Base-by-base conservation (phyloP, 2,113 vertebrate species). In the Solenodon paradoxus region DNA sequence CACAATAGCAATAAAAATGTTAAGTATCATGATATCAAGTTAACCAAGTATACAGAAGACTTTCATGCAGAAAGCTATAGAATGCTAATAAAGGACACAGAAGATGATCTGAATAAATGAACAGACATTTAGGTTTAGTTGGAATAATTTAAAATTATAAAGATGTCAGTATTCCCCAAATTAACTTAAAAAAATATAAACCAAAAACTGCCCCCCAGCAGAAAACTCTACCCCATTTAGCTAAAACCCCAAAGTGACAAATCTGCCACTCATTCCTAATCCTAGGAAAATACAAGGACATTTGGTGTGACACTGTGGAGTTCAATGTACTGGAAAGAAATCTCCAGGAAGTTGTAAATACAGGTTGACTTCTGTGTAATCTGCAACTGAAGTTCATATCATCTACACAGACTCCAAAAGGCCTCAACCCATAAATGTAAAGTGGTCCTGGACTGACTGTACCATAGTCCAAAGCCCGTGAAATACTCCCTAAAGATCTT, bases 161-260 rank as follows among this genome's bases (percentile, higher is more conserved):
- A 57, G 32, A 59, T 79, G 53, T 68, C 49, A 86, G 17, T 49
- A 79, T 10, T 51, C 40, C 40, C 47, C n/a, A 77, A 78, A 59
- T 85, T 69, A 77, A 85, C 13, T 68, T 77, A 92, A 85, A 89
- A 78, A 81, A 71, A 61, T 69, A 74, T 28, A 42, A 92, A 63
- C 45, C 22, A 26, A 53, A n/a, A 26, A 28, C 38, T 77, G n/a
- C n/a, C n/a, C n/a, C n/a, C 32, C 5, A 66, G 24, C 47, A 66
- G 38, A 55, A 92, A 22, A 77, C 30, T n/a, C 32, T 78, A 53
- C 72, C 19, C 69, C 26, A 69, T 86, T 57, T 40, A 79, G 10
- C 63, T 69, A 26, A 51, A 78, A 78, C 40, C n/a, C 57, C 63
- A 49, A 42, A 91, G 49, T 53, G 28, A 81, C 12, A 81, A 64